Conservation (phyloP, 2,888 invertebrate genomes). For the Congeria kusceri region DNA sequence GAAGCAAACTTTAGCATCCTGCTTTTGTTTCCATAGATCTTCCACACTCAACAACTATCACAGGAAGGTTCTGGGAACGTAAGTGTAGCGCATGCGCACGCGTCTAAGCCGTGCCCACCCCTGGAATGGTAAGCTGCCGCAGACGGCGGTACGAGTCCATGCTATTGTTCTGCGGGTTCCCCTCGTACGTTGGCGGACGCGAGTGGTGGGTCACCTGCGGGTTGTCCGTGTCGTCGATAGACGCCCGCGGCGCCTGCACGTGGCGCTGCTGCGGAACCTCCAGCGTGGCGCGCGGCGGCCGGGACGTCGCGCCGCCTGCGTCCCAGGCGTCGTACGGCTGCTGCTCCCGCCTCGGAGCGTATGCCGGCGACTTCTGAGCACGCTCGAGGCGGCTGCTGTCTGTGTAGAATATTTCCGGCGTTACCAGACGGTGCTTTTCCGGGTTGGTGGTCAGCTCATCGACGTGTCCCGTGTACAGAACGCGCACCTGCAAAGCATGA, state of each 20-base stretch:
- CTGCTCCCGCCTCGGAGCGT: neutral
- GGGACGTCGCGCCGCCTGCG: neutral
- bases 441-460: slow-evolving; percentile 26
- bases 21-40: too few species aligned
- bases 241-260: slow-evolving; percentile 34
- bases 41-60: too few species aligned
- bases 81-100: too few species aligned
- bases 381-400: slow-evolving; percentile 36
- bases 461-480: slow-evolving; percentile 45
- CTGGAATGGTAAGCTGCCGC: slow-evolving; percentile 47
- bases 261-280: neutral
- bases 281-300: neutral
- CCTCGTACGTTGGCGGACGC: slow-evolving; percentile 51
- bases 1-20: too few species aligned
- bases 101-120: slow-evolving; percentile 6
- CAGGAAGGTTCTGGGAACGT: too few species aligned
- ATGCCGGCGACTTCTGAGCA: neutral
- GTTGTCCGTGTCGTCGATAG: slow-evolving; percentile 36
- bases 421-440: slow-evolving; percentile 50
- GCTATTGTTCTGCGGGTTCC: slow-evolving; percentile 19
- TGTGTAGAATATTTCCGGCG: slow-evolving; percentile 61
- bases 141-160: slow-evolving; percentile 42
- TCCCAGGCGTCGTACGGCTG: slow-evolving; percentile 34
- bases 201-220: slow-evolving; percentile 44
- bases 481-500: slow-evolving; percentile 43